Evolutionary conservation across 2,113 vertebrate genomes (phyloP).

Genomic region (Rousettus leschenaultii): DNA sequence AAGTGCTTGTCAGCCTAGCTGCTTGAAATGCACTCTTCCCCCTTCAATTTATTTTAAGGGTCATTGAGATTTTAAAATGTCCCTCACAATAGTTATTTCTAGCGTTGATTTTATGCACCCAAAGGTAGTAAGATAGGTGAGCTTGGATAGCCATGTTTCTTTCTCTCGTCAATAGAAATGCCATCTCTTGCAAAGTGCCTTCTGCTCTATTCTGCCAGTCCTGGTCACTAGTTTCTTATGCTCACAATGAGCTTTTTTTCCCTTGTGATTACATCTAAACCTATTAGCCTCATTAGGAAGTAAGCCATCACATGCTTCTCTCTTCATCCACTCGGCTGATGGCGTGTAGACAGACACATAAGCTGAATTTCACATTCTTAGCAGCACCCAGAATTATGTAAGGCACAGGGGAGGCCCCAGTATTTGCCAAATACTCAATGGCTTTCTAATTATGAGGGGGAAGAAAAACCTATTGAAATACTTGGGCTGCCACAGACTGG

Average conservation of each 20-base stretch:
- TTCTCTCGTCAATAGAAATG: not conserved
- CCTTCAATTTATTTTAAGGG: conserved; percentile 60
- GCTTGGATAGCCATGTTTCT: not conserved
- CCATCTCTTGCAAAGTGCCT: not conserved
- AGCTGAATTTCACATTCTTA: not conserved
- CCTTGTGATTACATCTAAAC: not conserved
- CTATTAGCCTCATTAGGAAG: not conserved
- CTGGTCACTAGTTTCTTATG: not conserved
- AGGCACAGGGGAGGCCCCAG: not conserved
- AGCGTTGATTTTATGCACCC: not conserved
- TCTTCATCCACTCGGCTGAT: not conserved
- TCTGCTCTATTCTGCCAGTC: not conserved
- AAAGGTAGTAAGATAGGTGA: not conserved
- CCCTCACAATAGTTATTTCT: not conserved
- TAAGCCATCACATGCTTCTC: not conserved
- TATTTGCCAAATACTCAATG: not conserved
- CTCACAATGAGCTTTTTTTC: not conserved
- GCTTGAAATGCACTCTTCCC: not conserved
- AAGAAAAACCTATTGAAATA: not conserved
- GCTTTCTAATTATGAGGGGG: not conserved
- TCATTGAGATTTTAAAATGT: conserved; percentile 51
- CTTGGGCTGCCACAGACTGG: not conserved
- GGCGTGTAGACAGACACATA: not conserved
- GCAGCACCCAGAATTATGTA: not conserved
- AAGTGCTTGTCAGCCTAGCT: conserved; percentile 10